Evolutionary conservation across 2,888 invertebrate species (phyloP).

Genomic region (Lepas anatifera): DNA sequence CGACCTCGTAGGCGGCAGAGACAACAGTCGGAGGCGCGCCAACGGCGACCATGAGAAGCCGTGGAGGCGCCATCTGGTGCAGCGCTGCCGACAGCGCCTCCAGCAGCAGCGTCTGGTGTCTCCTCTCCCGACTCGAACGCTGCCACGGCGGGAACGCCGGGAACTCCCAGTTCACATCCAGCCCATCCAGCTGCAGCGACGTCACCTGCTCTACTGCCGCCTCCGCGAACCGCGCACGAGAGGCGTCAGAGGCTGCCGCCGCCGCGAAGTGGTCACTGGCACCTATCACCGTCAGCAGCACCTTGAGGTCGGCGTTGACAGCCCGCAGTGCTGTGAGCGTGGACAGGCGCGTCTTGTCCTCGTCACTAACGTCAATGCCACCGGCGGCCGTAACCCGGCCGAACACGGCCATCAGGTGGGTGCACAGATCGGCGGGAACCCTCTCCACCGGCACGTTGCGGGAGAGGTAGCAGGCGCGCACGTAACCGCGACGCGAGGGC

Average conservation of each 20-base stretch:
- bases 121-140: constrained; percentile 14
- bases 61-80: neutral
- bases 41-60: constrained; percentile 27
- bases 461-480: too few relatives aligned
- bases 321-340: too few relatives aligned
- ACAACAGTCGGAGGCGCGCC: constrained; percentile 31
- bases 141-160: constrained; percentile 27
- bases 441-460: too few relatives aligned
- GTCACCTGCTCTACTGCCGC: neutral
- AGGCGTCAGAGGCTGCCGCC: constrained; percentile 13
- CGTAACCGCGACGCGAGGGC: too few relatives aligned
- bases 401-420: too few relatives aligned
- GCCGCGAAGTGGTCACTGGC: neutral
- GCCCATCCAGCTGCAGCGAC: neutral
- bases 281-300: neutral
- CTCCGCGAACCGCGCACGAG: neutral
- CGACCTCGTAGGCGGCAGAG: constrained; percentile 30
- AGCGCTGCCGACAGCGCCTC: neutral
- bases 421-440: too few relatives aligned
- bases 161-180: constrained; percentile 27
- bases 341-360: too few relatives aligned
- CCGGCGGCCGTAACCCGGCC: too few relatives aligned
- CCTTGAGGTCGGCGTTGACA: neutral
- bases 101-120: neutral
- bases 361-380: too few relatives aligned